phyloP scores from a whole-genome alignment of 1,140 invertebrate species.

The Drosophila ambigua region DNA sequence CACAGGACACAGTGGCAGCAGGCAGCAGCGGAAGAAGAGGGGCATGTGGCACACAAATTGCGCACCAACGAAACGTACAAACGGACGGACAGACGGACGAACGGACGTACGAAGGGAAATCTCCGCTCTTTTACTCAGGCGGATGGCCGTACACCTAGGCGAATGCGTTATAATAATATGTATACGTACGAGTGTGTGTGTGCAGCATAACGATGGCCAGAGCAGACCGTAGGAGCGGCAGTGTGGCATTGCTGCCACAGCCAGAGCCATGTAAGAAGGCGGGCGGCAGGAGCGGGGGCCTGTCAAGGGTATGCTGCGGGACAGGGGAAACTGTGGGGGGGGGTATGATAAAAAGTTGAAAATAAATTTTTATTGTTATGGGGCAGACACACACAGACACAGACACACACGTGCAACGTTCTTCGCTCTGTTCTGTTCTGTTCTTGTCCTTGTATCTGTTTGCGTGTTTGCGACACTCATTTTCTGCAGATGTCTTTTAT shows the following conservation, averaged over 20 bases:
- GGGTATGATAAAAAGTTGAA: constrained; percentile 78
- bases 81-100: no score
- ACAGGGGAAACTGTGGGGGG: constrained; percentile 5
- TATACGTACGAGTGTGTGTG: constrained; percentile 54
- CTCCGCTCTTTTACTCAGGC: constrained; percentile 19
- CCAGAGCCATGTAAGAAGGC: constrained; percentile 3
- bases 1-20: constrained; percentile 3
- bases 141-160: constrained; percentile 68
- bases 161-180: constrained; percentile 80
- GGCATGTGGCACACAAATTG: constrained; percentile 40
- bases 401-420: constrained; percentile 35
- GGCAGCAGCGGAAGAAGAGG: not conserved
- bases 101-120: constrained; percentile 11
- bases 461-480: constrained; percentile 81
- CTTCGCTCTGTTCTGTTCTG: constrained; percentile 2
- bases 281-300: not conserved
- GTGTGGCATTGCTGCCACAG: constrained; percentile 8
- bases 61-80: constrained; percentile 32
- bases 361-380: constrained; percentile 83
- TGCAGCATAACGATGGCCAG: constrained; percentile 64
- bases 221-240: constrained; percentile 31
- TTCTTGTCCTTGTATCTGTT: constrained; percentile 80
- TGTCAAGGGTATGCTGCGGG: constrained; percentile 19
- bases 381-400: constrained; percentile 57
- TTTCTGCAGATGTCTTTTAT: constrained; percentile 80